Evolutionary conservation across 2,113 vertebrate species (phyloP).

Genomic region (Eidolon helvum): DNA sequence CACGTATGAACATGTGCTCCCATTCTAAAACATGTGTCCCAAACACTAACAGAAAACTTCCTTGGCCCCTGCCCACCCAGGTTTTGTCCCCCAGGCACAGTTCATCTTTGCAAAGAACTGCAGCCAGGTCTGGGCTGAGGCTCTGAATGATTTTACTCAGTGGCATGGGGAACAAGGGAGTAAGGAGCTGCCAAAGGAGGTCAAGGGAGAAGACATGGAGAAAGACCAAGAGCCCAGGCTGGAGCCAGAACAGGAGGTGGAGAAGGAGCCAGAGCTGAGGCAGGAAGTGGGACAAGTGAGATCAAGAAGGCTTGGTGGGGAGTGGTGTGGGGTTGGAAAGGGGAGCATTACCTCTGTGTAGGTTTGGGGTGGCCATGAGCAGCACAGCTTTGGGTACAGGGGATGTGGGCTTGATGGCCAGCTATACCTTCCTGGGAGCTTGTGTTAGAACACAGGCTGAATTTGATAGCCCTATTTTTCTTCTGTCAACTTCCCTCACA

Average conservation of each 20-base stretch:
- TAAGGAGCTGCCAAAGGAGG: not conserved
- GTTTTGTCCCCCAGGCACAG: slow-evolving; percentile 83
- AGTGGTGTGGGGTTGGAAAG: not conserved
- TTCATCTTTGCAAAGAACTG: slow-evolving; percentile 86
- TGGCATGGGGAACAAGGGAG: not conserved
- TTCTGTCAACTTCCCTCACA: slow-evolving; percentile 46
- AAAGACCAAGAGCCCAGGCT: not conserved
- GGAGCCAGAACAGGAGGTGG: not conserved
- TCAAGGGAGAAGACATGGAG: not conserved
- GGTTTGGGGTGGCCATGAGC: not conserved
- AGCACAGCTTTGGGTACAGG: not conserved
- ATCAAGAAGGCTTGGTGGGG: not conserved
- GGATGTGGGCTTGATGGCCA: not conserved
- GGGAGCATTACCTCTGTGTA: no score
- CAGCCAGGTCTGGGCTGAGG: slow-evolving; percentile 79
- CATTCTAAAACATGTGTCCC: not conserved
- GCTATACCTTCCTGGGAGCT: not conserved
- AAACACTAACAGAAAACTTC: not conserved
- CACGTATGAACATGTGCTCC: not conserved
- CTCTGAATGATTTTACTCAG: slow-evolving; percentile 72
- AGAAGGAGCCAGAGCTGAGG: not conserved
- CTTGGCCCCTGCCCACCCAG: not conserved
- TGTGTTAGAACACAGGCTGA: not conserved
- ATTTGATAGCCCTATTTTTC: not conserved
- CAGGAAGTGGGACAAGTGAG: slow-evolving; percentile 58